These are phyloP conservation scores for Fregetta grallaria DNA, from an alignment of 2,113 vertebrate genomes.

Conservation along the genomic window DNA sequence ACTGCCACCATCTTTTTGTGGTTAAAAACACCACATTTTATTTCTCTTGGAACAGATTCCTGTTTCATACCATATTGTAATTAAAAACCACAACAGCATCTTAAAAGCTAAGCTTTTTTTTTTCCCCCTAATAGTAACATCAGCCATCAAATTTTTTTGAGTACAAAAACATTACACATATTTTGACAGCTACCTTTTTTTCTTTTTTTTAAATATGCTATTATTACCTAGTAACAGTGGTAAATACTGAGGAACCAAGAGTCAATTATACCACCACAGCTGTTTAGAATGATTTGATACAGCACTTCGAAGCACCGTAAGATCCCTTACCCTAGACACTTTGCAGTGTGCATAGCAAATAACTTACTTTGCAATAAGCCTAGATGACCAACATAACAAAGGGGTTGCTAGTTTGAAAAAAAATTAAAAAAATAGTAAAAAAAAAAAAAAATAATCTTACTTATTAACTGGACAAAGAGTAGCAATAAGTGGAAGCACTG, in stretches of 20 bases:
- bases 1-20: background rate
- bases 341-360: background rate
- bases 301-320: background rate
- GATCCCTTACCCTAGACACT: background rate
- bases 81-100: background rate
- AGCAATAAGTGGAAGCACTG: background rate
- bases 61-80: background rate
- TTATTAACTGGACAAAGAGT: background rate
- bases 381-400: background rate
- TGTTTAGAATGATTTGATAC: background rate
- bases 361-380: background rate
- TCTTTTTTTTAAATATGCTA: background rate
- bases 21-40: background rate
- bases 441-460: background rate
- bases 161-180: background rate
- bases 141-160: background rate
- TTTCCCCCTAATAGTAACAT: background rate
- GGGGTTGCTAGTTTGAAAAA: background rate
- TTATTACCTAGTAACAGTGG: background rate
- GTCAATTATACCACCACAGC: background rate
- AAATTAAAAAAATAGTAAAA: background rate
- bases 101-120: background rate
- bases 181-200: background rate
- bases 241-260: background rate
- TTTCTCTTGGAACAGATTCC: background rate